Evolutionary conservation across 2,113 vertebrate species (phyloP).

Genomic region (Sinocyclocheilus anophthalmus): DNA sequence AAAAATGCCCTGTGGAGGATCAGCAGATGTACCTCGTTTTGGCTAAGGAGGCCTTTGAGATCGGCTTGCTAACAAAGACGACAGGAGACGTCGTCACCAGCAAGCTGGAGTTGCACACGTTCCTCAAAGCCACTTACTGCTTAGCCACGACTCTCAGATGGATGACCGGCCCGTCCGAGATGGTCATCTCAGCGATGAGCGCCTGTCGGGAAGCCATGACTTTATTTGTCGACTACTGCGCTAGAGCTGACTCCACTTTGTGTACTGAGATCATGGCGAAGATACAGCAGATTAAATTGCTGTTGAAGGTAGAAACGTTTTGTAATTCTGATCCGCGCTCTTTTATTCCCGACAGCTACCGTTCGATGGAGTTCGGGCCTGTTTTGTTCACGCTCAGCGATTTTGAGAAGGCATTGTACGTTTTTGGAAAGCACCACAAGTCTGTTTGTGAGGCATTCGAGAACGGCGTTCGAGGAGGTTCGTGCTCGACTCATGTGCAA

Average conservation of each 20-base stretch:
- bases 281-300: slow-evolving; percentile 72
- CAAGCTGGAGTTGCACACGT: slow-evolving; percentile 89
- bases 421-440: slow-evolving; percentile 82
- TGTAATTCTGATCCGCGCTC: slow-evolving; percentile 78
- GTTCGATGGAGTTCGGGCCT: slow-evolving; percentile 55
- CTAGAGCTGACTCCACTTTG: slow-evolving; percentile 58
- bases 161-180: slow-evolving; percentile 66
- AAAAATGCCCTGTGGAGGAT: slow-evolving; percentile 73
- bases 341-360: slow-evolving; percentile 85
- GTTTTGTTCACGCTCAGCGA: slow-evolving; percentile 61
- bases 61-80: slow-evolving; percentile 84
- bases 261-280: slow-evolving; percentile 79
- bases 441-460: slow-evolving; percentile 79
- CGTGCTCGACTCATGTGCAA: slow-evolving; percentile 43
- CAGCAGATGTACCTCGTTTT: slow-evolving; percentile 73
- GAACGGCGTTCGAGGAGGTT: slow-evolving; percentile 60
- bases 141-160: slow-evolving; percentile 77
- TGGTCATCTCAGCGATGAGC: slow-evolving; percentile 36
- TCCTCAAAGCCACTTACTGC: slow-evolving; percentile 87
- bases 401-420: slow-evolving; percentile 78
- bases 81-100: slow-evolving; percentile 73
- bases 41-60: slow-evolving; percentile 87
- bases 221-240: slow-evolving; percentile 75
- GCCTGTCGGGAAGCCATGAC: slow-evolving; percentile 79
- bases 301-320: slow-evolving; percentile 75